These are phyloP conservation scores for Eudyptes chrysolophus DNA, from an alignment of 2,113 vertebrate genomes.

Conservation along the genomic window DNA sequence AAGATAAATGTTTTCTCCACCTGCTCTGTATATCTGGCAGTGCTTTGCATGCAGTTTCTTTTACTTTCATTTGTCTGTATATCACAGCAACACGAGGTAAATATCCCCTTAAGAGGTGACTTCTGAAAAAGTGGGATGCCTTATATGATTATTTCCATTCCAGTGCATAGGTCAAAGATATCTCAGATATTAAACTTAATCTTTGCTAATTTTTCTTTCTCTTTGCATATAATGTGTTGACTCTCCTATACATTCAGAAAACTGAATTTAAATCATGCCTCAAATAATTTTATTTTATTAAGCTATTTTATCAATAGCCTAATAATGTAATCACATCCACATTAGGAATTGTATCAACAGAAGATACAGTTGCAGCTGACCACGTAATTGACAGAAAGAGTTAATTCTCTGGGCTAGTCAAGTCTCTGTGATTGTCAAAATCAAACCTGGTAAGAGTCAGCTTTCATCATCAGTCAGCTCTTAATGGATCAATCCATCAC, in stretches of 20 bases:
- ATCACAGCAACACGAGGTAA: neutral
- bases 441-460: neutral
- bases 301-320: neutral
- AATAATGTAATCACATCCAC: neutral
- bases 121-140: neutral
- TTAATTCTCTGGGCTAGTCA: neutral
- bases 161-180: neutral
- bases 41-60: neutral
- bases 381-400: neutral
- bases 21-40: neutral
- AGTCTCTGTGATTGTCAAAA: neutral
- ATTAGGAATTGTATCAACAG: neutral
- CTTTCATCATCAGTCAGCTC: neutral
- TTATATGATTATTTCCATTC: neutral
- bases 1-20: neutral
- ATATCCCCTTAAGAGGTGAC: neutral
- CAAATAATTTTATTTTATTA: neutral
- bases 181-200: neutral
- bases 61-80: neutral
- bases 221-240: neutral
- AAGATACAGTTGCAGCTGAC: neutral
- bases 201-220: neutral
- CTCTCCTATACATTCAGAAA: neutral
- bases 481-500: neutral
- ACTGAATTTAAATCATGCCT: neutral